Percentiles rank a stretch among this genome's conserved stretches.
Conservation (phyloP, 2,888 invertebrate species). For the Zele albiditarsus region DNA sequence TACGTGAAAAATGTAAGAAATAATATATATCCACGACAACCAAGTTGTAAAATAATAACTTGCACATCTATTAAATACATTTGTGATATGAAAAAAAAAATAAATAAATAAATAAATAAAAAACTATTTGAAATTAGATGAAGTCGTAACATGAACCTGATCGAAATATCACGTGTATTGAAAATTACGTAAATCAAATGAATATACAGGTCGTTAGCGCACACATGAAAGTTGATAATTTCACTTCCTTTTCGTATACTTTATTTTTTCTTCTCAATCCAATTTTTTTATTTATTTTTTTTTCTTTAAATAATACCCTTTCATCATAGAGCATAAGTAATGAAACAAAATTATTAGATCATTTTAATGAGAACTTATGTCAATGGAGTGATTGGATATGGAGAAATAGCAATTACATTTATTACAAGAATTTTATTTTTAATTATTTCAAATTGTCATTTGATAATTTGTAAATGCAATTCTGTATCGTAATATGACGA, state of each 20-base stretch:
- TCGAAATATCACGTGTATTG: not conserved
- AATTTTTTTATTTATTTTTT: not conserved
- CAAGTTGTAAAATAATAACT: not conserved
- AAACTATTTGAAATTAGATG: not conserved
- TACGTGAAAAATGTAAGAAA: not conserved
- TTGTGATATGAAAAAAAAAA: too few species aligned
- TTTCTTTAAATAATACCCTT: not conserved
- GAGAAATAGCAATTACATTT: not conserved
- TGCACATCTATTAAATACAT: not conserved
- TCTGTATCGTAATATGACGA: not conserved
- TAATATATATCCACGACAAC: too few species aligned
- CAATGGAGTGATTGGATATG: not conserved
- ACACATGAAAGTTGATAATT: slow-evolving; percentile 10
- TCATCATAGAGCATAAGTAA: not conserved
- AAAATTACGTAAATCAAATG: slow-evolving; percentile 21
- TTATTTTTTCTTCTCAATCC: not conserved
- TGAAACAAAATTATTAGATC: not conserved
- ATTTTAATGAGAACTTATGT: not conserved
- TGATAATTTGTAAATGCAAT: not conserved
- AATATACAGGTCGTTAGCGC: not conserved
- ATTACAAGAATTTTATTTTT: not conserved
- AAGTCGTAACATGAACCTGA: not conserved
- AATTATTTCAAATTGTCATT: not conserved
- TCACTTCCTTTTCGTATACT: not conserved
- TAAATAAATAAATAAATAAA: not conserved